Evolutionary conservation across 2,888 invertebrate species (phyloP).

Genomic region (Thera britannica): DNA sequence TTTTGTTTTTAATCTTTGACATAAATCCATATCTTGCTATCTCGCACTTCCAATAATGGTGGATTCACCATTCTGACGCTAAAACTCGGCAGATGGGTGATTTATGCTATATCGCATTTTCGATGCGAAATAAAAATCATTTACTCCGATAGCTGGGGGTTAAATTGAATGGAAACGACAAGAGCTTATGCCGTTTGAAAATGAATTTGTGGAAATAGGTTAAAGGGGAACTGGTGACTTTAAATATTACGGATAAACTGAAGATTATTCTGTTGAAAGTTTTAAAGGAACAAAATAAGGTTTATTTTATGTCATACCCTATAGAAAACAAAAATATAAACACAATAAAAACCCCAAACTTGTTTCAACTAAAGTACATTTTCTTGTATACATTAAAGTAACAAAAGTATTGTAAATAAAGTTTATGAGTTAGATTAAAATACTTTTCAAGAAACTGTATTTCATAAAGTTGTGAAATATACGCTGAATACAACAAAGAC

Average conservation of each 20-base stretch:
- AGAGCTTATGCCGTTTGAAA: conserved; percentile 21
- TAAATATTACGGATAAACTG: conserved; percentile 1
- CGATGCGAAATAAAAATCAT: conserved; percentile 60
- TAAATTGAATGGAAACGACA: conserved; percentile 46
- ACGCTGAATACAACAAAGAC: neutral
- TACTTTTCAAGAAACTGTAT: neutral
- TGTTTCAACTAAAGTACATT: neutral
- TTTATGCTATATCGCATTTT: conserved; percentile 59
- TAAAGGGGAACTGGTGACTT: neutral
- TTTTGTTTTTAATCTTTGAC: conserved; percentile 15
- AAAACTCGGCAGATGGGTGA: conserved; percentile 53
- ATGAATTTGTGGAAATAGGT: conserved; percentile 23
- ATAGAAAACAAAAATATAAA: neutral
- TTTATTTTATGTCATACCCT: too few species aligned
- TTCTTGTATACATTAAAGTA: neutral
- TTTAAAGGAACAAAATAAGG: neutral
- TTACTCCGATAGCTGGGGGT: conserved; percentile 45
- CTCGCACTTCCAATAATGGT: conserved; percentile 44
- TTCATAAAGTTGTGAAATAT: neutral
- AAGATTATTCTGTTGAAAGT: neutral
- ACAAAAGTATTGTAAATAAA: neutral
- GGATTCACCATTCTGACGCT: conserved; percentile 52
- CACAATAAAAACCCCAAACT: neutral
- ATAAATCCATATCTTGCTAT: conserved; percentile 43
- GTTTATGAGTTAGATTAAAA: neutral